A percentile compares a stretch with the other conserved stretches of the same genome.
These are phyloP conservation scores for Leucophenga varia DNA, from an alignment of 1,140 invertebrate genomes.

Conservation along the genomic window DNA sequence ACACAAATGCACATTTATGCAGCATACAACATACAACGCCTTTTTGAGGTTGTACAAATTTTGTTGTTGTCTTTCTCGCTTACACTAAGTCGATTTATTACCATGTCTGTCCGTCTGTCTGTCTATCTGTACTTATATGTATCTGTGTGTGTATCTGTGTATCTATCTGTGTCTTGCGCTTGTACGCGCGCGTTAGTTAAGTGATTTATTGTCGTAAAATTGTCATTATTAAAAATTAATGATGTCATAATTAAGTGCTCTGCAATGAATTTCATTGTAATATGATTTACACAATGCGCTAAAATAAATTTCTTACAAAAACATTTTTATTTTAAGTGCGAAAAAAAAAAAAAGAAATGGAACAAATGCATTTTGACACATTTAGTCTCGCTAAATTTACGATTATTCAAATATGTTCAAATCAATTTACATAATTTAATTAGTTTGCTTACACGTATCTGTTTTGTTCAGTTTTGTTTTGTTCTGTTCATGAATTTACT, in stretches of 20 bases:
- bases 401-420: conserved; percentile 39
- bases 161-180: conserved; percentile 8
- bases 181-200: conserved; percentile 39
- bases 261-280: conserved; percentile 42
- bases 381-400: conserved; percentile 38
- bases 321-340: not conserved
- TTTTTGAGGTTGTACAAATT: too few relatives aligned
- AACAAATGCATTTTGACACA: conserved; percentile 16
- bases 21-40: too few relatives aligned
- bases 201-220: conserved; percentile 52
- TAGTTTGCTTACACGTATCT: conserved; percentile 19
- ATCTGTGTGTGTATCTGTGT: conserved; percentile 2
- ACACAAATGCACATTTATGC: too few relatives aligned
- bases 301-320: not conserved
- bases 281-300: conserved; percentile 35
- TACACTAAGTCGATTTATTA: too few relatives aligned
- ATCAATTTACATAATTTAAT: conserved; percentile 46
- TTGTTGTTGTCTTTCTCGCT: too few relatives aligned
- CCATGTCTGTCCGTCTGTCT: not conserved
- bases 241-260: conserved; percentile 49
- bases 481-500: too few relatives aligned
- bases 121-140: too few relatives aligned
- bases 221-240: conserved; percentile 53
- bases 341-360: not conserved
- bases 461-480: too few relatives aligned